These are phyloP conservation scores for Lophochroa leadbeateri DNA, from an alignment of 2,113 vertebrate genomes.

Conservation along the genomic window DNA sequence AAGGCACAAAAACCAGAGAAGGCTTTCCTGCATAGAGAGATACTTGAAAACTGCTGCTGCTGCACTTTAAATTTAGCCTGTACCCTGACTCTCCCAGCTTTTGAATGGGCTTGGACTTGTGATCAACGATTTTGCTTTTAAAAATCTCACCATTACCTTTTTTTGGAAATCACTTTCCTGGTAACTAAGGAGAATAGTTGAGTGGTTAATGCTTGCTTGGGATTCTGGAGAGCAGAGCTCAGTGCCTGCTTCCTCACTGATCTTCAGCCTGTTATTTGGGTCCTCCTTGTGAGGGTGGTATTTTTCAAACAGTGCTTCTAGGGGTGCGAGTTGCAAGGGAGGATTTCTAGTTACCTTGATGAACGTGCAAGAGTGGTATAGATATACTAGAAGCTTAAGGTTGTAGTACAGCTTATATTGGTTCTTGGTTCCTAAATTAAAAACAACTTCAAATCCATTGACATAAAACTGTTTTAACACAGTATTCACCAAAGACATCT, in stretches of 20 bases:
- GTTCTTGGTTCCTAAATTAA: accelerated
- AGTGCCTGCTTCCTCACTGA: not conserved
- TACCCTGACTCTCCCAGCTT: not conserved
- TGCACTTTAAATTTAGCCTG: not conserved
- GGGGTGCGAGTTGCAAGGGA: not conserved
- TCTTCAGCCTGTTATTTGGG: not conserved
- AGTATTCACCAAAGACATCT: not conserved
- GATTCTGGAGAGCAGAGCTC: accelerated
- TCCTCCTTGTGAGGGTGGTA: not conserved
- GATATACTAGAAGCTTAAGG: not conserved
- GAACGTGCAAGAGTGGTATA: not conserved
- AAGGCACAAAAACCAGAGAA: not conserved
- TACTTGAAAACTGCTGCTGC: not conserved
- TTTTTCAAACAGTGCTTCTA: not conserved
- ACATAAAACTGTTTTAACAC: not conserved
- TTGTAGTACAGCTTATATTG: not conserved
- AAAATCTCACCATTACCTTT: not conserved
- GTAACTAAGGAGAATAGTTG: not conserved
- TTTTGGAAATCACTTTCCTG: not conserved
- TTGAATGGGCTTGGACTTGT: not conserved
- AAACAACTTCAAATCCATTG: not conserved
- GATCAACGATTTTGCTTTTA: not conserved
- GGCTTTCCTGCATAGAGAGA: not conserved
- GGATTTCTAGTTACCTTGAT: not conserved
- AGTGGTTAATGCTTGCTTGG: not conserved